These are phyloP conservation scores for Drosophila maculinotata DNA, from an alignment of 2,888 invertebrate species.

Conservation along the genomic window DNA sequence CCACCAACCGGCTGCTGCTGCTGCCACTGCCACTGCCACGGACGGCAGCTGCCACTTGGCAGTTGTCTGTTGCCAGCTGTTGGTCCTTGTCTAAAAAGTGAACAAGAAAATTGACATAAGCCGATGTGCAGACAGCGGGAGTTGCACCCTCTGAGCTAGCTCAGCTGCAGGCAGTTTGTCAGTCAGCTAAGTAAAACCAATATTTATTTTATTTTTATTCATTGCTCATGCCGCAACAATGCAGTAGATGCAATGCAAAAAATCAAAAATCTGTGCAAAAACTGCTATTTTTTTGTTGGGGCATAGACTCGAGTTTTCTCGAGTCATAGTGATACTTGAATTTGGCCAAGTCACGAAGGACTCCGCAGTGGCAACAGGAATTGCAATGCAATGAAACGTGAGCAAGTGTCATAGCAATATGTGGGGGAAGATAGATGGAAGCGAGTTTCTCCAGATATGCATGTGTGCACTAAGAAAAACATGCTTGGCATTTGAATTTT, in stretches of 20 bases:
- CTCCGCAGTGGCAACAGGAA: conserved; percentile 23
- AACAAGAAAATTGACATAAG: conserved; percentile 51
- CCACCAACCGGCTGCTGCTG: neutral
- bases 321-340: conserved; percentile 18
- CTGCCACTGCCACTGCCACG: no score
- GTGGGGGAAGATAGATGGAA: conserved; percentile 27
- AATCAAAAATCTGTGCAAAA: neutral
- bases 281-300: neutral
- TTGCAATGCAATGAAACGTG: conserved; percentile 27
- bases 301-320: neutral
- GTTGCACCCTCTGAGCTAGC: conserved; percentile 24
- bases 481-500: no score
- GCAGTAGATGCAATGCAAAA: neutral
- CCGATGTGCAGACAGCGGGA: no score
- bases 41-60: conserved; percentile 22
- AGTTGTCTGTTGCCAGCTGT: conserved; percentile 25
- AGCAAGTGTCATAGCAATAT: conserved; percentile 43
- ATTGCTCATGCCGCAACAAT: neutral
- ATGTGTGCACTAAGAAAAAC: neutral
- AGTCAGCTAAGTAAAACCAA: conserved; percentile 33
- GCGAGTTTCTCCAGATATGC: neutral
- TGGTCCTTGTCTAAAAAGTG: conserved; percentile 24
- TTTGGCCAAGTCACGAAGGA: conserved; percentile 14
- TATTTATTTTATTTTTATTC: conserved; percentile 23
- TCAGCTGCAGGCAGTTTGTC: conserved; percentile 33